These are phyloP conservation scores for Fabriciana adippe DNA, from an alignment of 2,888 invertebrate genomes.

Conservation along the genomic window DNA sequence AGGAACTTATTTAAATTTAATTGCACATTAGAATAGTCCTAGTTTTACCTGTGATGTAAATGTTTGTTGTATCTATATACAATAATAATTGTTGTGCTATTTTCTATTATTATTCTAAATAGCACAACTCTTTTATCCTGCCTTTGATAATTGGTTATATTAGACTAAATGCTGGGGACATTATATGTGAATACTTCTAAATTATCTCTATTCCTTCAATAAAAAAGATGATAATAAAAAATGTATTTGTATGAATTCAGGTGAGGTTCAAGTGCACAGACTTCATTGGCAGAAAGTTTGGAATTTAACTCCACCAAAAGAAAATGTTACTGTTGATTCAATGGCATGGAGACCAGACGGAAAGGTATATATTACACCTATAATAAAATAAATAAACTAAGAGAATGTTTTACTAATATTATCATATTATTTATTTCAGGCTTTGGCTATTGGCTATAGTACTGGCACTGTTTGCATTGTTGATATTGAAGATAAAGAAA, in stretches of 20 bases:
- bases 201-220: too few species aligned
- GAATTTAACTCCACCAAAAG: slow-evolving; percentile 89
- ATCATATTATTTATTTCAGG: slow-evolving; percentile 64
- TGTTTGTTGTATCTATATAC: too few species aligned
- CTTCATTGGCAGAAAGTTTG: slow-evolving; percentile 97
- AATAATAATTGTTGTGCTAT: too few species aligned
- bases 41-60: too few species aligned
- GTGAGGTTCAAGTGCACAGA: slow-evolving; percentile 93
- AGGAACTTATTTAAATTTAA: neutral
- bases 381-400: neutral
- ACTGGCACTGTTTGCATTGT: slow-evolving; percentile 87
- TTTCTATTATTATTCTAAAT: too few species aligned
- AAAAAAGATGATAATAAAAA: neutral
- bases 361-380: slow-evolving; percentile 82
- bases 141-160: too few species aligned
- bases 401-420: too few species aligned
- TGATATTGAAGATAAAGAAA: slow-evolving; percentile 93
- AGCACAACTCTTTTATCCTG: too few species aligned
- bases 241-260: slow-evolving; percentile 66
- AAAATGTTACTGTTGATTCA: slow-evolving; percentile 87
- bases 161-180: too few species aligned
- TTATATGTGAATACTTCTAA: too few species aligned
- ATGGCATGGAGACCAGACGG: slow-evolving; percentile 98
- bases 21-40: neutral
- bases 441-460: slow-evolving; percentile 87